phyloP scores from a whole-genome alignment of 2,888 invertebrate genomes.

The Cheilosia soror region DNA sequence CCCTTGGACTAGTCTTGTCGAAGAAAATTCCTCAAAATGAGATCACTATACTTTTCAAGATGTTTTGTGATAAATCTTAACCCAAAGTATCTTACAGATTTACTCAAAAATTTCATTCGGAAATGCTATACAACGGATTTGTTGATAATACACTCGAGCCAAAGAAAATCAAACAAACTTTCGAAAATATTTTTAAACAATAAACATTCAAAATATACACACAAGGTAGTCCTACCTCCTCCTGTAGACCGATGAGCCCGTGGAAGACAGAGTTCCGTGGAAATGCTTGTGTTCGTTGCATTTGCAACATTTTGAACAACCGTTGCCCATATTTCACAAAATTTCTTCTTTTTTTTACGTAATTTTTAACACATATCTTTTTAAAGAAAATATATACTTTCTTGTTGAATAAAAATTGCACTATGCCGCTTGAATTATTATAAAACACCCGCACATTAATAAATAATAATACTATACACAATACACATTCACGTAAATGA shows the following conservation, averaged over 20 bases:
- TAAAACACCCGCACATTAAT: conserved; percentile 4
- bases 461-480: conserved; percentile 1
- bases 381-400: conserved; percentile 16
- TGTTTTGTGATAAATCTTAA: conserved; percentile 23
- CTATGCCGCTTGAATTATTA: neutral
- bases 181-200: conserved; percentile 38
- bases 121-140: conserved; percentile 39
- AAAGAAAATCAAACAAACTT: conserved; percentile 33
- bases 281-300: conserved; percentile 82
- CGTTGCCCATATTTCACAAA: conserved; percentile 81
- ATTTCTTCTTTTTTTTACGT: conserved; percentile 34
- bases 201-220: conserved; percentile 46
- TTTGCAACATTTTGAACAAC: conserved; percentile 83
- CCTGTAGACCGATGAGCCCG: conserved; percentile 82
- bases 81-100: conserved; percentile 15
- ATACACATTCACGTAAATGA: conserved; percentile 13
- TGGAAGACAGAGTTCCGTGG: conserved; percentile 81
- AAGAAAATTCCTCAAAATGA: conserved; percentile 48
- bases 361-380: conserved; percentile 11
- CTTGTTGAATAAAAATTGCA: conserved; percentile 5
- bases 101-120: conserved; percentile 33
- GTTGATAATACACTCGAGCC: conserved; percentile 42
- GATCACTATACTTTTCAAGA: conserved; percentile 54
- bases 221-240: conserved; percentile 81
- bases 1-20: conserved; percentile 70